Evolutionary conservation across 1,140 invertebrate genomes (phyloP).

Genomic region (Calosoma granatense): DNA sequence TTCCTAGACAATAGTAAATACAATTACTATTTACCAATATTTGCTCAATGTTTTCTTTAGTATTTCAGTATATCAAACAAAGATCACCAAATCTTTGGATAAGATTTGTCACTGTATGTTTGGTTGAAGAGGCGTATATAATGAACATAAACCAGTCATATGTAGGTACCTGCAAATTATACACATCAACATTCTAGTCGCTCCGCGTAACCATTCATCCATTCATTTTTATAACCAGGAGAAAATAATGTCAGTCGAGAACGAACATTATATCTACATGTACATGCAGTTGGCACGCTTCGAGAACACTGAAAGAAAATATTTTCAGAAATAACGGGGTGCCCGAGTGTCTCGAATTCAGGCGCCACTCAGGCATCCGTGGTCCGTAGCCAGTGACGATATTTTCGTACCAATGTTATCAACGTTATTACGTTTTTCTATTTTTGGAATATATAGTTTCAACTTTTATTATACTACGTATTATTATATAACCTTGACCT

Average conservation of each 20-base stretch:
- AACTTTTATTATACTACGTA: neutral
- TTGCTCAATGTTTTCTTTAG: no score
- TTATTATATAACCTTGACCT: neutral
- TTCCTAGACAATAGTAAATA: no score
- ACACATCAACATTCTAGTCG: no score
- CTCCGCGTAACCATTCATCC: neutral
- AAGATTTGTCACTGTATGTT: no score
- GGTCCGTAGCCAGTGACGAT: neutral
- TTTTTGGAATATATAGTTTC: neutral
- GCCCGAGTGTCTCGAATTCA: neutral
- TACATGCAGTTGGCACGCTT: neutral
- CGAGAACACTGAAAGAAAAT: neutral
- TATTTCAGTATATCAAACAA: no score
- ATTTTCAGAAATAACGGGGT: neutral
- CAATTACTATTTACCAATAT: no score
- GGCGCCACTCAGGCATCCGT: neutral
- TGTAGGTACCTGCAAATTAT: no score
- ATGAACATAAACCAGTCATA: no score
- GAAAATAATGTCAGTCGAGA: neutral
- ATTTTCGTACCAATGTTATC: no score
- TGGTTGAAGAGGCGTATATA: no score
- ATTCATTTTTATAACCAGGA: no score
- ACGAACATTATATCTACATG: neutral
- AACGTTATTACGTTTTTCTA: neutral
- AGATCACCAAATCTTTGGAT: no score